These are phyloP conservation scores for Troides oblongomaculatus DNA, from an alignment of 2,888 invertebrate genomes.

Conservation along the genomic window DNA sequence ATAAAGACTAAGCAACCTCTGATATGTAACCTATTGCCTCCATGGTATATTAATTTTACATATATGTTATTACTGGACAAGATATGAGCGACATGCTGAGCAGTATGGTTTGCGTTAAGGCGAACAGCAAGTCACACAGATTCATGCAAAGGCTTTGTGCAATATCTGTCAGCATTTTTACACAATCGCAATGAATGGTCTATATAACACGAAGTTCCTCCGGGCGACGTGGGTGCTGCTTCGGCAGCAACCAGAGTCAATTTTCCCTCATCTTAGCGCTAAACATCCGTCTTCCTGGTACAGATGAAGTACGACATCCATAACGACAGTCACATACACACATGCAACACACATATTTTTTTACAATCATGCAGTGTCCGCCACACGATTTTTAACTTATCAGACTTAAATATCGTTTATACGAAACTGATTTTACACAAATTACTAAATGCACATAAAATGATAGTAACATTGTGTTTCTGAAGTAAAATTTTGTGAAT, in stretches of 20 bases:
- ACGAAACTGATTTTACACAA: conserved; percentile 55
- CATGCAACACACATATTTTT: conserved; percentile 76
- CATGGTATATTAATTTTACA: conserved; percentile 33
- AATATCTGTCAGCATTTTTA: conserved; percentile 29
- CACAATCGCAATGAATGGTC: conserved; percentile 43
- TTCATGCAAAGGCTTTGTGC: conserved; percentile 37
- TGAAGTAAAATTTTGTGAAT: conserved; percentile 59
- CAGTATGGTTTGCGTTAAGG: conserved; percentile 51
- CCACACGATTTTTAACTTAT: conserved; percentile 44
- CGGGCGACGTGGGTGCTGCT: conserved; percentile 68
- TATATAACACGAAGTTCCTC: conserved; percentile 68
- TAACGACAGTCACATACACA: conserved; percentile 70
- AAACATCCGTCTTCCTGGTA: conserved; percentile 67
- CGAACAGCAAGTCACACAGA: conserved; percentile 45
- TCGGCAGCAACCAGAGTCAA: conserved; percentile 74
- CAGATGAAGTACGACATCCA: conserved; percentile 78
- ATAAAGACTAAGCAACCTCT: conserved; percentile 44
- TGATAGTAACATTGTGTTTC: conserved; percentile 63
- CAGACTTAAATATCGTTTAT: conserved; percentile 56
- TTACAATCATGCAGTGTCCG: conserved; percentile 74
- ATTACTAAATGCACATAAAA: conserved; percentile 62
- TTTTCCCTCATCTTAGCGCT: conserved; percentile 72
- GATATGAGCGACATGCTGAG: conserved; percentile 55
- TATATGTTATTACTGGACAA: conserved; percentile 40
- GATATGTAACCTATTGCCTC: conserved; percentile 74